phyloP scores from a whole-genome alignment of 2,113 vertebrate species.

The Protomyctophum bolini region DNA sequence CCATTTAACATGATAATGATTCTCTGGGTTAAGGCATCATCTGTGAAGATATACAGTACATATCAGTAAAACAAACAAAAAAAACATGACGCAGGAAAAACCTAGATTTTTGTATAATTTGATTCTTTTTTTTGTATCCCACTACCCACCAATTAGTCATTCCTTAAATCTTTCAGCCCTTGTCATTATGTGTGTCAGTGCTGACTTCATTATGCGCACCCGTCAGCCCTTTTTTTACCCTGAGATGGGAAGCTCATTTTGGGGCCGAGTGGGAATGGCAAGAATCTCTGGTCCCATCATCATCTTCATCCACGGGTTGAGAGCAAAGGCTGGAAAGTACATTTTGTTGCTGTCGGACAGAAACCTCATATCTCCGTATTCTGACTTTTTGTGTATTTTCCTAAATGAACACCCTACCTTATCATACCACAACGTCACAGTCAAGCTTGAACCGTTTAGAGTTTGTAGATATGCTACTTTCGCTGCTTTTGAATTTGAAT shows the following conservation, averaged over 20 bases:
- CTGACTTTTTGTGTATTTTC: too few species aligned
- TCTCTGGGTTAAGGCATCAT: background rate
- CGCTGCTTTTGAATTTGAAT: too few species aligned
- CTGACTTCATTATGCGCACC: slow-evolving; percentile 33
- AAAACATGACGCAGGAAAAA: background rate
- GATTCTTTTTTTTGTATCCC: background rate
- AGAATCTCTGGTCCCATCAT: slow-evolving; percentile 43
- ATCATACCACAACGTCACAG: too few species aligned
- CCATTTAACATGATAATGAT: background rate
- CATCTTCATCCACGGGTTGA: too few species aligned
- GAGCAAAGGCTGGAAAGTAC: too few species aligned
- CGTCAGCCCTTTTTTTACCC: slow-evolving; percentile 52
- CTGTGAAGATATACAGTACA: background rate
- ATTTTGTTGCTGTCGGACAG: too few species aligned
- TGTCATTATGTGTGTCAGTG: slow-evolving; percentile 51
- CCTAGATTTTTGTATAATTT: background rate
- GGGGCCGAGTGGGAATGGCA: slow-evolving; percentile 42
- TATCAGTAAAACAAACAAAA: background rate
- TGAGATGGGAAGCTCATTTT: slow-evolving; percentile 61
- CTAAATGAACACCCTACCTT: too few species aligned
- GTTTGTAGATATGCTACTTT: too few species aligned
- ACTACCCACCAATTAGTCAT: slow-evolving; percentile 44
- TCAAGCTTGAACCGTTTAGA: too few species aligned
- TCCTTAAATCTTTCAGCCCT: slow-evolving; percentile 40
- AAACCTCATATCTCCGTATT: too few species aligned